Percentiles rank a stretch among this genome's conserved stretches.
phyloP scores from a whole-genome alignment of 1,140 invertebrate species.

The Lepidurus couesii region DNA sequence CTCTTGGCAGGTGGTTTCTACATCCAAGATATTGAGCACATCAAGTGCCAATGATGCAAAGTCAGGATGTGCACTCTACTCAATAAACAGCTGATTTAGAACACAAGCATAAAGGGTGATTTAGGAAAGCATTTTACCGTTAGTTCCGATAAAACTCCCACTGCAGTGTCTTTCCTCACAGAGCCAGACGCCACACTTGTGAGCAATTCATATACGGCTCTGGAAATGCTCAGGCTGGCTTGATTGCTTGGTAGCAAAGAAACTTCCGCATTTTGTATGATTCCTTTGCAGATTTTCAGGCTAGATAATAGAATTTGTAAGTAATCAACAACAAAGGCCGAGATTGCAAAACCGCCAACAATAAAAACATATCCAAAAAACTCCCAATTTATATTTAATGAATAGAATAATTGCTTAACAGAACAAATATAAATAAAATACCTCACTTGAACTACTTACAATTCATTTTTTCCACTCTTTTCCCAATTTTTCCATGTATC shows the following conservation, averaged over 20 bases:
- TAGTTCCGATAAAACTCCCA: conserved; percentile 30
- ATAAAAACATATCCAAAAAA: conserved; percentile 26
- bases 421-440: conserved; percentile 11
- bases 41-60: conserved; percentile 70
- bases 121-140: conserved; percentile 31
- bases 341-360: neutral
- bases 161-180: conserved; percentile 26
- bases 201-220: conserved; percentile 35
- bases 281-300: neutral
- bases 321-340: conserved; percentile 3
- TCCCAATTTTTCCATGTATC: conserved; percentile 62
- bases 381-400: conserved; percentile 29
- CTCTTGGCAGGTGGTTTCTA: conserved; percentile 58
- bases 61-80: conserved; percentile 63
- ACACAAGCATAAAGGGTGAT: conserved; percentile 34
- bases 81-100: conserved; percentile 37
- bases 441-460: conserved; percentile 50
- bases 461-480: conserved; percentile 57
- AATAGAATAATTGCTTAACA: conserved; percentile 21
- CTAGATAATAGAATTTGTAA: conserved; percentile 28
- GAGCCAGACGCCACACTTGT: conserved; percentile 37
- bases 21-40: conserved; percentile 70
- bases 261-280: neutral
- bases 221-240: neutral
- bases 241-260: neutral